phyloP scores from a whole-genome alignment of 2,888 invertebrate genomes.

The Callimorpha dominula region DNA sequence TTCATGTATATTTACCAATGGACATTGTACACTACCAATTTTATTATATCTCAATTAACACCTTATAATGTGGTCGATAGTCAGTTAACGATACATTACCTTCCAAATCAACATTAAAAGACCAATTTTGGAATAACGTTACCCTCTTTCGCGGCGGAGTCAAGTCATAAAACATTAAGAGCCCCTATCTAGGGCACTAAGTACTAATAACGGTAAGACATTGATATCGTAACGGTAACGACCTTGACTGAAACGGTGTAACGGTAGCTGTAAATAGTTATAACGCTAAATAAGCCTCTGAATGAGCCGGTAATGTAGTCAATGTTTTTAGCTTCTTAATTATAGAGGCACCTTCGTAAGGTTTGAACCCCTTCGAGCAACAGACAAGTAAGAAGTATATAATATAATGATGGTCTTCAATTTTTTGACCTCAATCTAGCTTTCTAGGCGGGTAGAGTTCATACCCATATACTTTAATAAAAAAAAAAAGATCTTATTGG shows the following conservation, averaged over 20 bases:
- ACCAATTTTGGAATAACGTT: conserved; percentile 15
- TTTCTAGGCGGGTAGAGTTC: no score
- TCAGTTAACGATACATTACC: conserved; percentile 1
- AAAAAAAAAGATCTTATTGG: no score
- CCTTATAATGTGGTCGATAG: not conserved
- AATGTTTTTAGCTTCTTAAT: not conserved
- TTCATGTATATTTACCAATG: not conserved
- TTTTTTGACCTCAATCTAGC: no score
- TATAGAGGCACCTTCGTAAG: not conserved
- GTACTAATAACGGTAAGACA: conserved; percentile 38
- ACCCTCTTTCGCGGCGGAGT: conserved; percentile 10
- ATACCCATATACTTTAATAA: no score
- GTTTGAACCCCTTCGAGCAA: not conserved
- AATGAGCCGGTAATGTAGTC: conserved; percentile 23
- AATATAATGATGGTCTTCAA: no score
- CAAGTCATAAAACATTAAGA: conserved; percentile 40
- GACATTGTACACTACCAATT: not conserved
- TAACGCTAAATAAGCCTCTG: conserved; percentile 31
- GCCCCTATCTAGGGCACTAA: conserved; percentile 37
- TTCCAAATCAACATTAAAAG: conserved; percentile 16
- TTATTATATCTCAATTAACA: conserved; percentile 7
- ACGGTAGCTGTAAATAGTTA: conserved; percentile 32
- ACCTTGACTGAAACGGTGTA: conserved; percentile 28
- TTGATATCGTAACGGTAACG: conserved; percentile 35
- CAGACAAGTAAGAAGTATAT: no score